Evolutionary conservation across 2,113 vertebrate genomes (phyloP).

Genomic region (Megaptera novaeangliae): DNA sequence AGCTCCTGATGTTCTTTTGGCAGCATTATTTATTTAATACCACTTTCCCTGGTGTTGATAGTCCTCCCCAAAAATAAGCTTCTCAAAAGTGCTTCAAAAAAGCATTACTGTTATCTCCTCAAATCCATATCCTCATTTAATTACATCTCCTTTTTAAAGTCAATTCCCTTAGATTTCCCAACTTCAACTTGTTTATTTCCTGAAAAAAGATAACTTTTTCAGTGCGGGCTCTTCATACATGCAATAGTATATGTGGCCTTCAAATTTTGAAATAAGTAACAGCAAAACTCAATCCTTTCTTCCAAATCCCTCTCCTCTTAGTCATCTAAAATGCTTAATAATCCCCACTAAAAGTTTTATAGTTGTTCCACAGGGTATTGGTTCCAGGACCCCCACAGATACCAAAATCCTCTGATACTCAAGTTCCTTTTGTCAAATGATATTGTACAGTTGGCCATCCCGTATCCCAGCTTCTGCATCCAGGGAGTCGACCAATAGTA

Average conservation of each 20-base stretch:
- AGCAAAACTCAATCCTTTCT: not conserved
- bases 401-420: no score
- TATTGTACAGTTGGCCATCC: no score
- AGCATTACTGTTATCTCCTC: not conserved
- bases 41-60: slow-evolving; percentile 13
- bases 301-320: not conserved
- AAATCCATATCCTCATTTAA: not conserved
- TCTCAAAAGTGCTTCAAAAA: slow-evolving; percentile 17
- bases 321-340: not conserved
- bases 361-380: no score
- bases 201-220: not conserved
- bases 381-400: no score
- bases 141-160: not conserved
- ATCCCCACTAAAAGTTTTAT: not conserved
- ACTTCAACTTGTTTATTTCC: not conserved
- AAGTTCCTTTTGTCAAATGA: no score
- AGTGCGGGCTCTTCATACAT: not conserved
- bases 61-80: not conserved
- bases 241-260: not conserved
- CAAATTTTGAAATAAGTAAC: not conserved
- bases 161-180: not conserved
- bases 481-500: no score
- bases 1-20: not conserved
- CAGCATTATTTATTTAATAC: slow-evolving; percentile 59
- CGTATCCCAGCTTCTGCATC: no score